A percentile compares a stretch with the other conserved stretches of the same genome.
phyloP scores from a whole-genome alignment of 2,113 vertebrate species.

The Egretta garzetta region DNA sequence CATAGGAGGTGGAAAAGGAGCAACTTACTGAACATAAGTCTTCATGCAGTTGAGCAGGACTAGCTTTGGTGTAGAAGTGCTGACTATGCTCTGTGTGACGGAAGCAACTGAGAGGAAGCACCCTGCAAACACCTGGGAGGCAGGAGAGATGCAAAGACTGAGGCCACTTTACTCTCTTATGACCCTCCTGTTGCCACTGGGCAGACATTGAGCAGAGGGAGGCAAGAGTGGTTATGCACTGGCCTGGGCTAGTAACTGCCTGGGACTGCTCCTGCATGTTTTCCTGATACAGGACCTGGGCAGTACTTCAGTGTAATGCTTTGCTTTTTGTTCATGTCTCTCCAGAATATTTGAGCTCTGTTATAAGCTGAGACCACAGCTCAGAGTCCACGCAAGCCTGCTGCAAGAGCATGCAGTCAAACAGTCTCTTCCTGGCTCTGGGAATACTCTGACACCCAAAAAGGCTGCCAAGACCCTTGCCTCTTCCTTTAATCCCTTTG shows the following conservation, averaged over 20 bases:
- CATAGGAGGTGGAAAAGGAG: not conserved
- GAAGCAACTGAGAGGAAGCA: not conserved
- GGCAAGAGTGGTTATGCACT: not conserved
- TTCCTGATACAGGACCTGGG: not conserved
- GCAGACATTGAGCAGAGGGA: not conserved
- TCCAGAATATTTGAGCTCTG: not conserved
- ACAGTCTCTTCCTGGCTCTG: not conserved
- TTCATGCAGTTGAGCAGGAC: not conserved
- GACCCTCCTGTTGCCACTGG: not conserved
- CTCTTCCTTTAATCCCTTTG: not conserved
- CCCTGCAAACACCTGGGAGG: not conserved
- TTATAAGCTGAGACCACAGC: not conserved
- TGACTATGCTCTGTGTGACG: fast-evolving
- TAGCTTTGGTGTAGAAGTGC: not conserved
- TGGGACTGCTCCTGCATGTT: not conserved
- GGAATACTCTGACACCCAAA: not conserved
- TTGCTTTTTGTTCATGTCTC: not conserved
- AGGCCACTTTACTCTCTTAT: not conserved
- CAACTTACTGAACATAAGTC: not conserved
- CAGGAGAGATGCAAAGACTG: not conserved
- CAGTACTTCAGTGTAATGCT: not conserved
- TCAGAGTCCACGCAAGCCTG: not conserved
- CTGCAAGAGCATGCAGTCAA: not conserved
- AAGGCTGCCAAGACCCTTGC: not conserved
- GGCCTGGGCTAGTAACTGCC: not conserved